Percentiles rank a stretch among this genome's conserved stretches.
phyloP scores from a whole-genome alignment of 1,140 invertebrate species.

The Oncopodura yosiiana region DNA sequence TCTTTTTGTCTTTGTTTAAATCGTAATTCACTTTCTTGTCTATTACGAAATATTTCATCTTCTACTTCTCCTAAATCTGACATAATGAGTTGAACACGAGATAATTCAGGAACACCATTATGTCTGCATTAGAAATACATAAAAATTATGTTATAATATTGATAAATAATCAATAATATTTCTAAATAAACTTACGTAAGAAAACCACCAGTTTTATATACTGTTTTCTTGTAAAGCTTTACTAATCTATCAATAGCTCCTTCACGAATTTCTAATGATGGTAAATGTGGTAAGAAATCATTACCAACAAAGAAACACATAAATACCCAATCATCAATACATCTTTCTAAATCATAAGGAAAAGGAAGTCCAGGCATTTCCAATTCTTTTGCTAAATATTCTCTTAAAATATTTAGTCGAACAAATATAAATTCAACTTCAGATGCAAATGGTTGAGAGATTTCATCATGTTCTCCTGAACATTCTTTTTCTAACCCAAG shows the following conservation, averaged over 20 bases:
- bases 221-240: slow-evolving; percentile 86
- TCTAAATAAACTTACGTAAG: too few relatives aligned
- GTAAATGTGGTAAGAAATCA: slow-evolving; percentile 97
- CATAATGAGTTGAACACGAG: slow-evolving; percentile 90
- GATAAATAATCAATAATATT: slow-evolving; percentile 35
- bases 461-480: slow-evolving; percentile 43
- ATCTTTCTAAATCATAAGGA: slow-evolving; percentile 76
- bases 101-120: slow-evolving; percentile 84
- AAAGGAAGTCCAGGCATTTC: slow-evolving; percentile 90
- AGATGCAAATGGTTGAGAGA: slow-evolving; percentile 48
- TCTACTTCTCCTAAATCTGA: slow-evolving; percentile 83
- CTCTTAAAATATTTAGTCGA: slow-evolving; percentile 79
- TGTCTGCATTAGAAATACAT: slow-evolving; percentile 48
- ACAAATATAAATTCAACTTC: slow-evolving; percentile 83
- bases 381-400: slow-evolving; percentile 88
- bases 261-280: slow-evolving; percentile 95
- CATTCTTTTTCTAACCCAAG: slow-evolving; percentile 52
- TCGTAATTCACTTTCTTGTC: slow-evolving; percentile 73
- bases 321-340: slow-evolving; percentile 97
- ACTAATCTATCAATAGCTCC: slow-evolving; percentile 93
- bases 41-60: slow-evolving; percentile 92
- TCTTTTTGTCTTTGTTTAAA: slow-evolving; percentile 69
- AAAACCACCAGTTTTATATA: slow-evolving; percentile 71
- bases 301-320: slow-evolving; percentile 99
- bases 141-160: not conserved